phyloP scores from a whole-genome alignment of 35 echinoderm and acorn worm genomes.

The Stichopus chloronotus region DNA sequence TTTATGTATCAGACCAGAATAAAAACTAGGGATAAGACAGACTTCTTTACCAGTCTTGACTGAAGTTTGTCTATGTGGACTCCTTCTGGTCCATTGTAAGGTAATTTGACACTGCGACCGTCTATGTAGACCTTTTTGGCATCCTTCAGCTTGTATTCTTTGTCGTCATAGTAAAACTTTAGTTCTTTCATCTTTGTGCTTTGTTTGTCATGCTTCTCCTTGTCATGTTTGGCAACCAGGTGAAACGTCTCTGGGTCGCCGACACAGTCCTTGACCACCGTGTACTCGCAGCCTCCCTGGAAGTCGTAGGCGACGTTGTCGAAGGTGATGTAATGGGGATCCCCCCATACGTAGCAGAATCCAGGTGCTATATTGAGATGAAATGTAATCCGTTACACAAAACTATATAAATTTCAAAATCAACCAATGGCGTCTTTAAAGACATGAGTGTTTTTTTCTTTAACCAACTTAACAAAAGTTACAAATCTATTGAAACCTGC shows the following conservation, averaged over 20 bases:
- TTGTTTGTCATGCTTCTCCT: slow-evolving; percentile 11
- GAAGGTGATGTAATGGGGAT: slow-evolving; percentile 89
- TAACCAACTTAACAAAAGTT: too few relatives aligned
- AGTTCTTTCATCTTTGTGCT: slow-evolving; percentile 46
- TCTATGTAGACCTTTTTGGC: slow-evolving; percentile 50
- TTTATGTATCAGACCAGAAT: too few relatives aligned
- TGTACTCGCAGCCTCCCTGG: slow-evolving; percentile 79
- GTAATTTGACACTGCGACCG: slow-evolving; percentile 29
- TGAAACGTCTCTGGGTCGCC: slow-evolving; percentile 1
- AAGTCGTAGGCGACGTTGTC: slow-evolving; percentile 66
- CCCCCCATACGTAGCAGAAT: slow-evolving; percentile 69
- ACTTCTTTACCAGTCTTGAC: slow-evolving; percentile 30
- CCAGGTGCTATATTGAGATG: slow-evolving; percentile 45
- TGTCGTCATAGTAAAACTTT: slow-evolving; percentile 5
- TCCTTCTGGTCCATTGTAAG: slow-evolving; percentile 17
- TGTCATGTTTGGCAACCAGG: slow-evolving; percentile 36
- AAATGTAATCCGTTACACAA: background rate
- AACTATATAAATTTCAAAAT: background rate
- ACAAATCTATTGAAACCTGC: too few relatives aligned
- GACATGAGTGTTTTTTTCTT: too few relatives aligned
- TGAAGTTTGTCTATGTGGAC: slow-evolving; percentile 30
- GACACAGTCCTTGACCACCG: slow-evolving; percentile 48
- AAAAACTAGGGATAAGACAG: too few relatives aligned
- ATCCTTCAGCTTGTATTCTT: slow-evolving; percentile 51
- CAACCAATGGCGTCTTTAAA: too few relatives aligned